Conservation (phyloP, 2,113 vertebrate species). For the Heloderma charlesbogerti region DNA sequence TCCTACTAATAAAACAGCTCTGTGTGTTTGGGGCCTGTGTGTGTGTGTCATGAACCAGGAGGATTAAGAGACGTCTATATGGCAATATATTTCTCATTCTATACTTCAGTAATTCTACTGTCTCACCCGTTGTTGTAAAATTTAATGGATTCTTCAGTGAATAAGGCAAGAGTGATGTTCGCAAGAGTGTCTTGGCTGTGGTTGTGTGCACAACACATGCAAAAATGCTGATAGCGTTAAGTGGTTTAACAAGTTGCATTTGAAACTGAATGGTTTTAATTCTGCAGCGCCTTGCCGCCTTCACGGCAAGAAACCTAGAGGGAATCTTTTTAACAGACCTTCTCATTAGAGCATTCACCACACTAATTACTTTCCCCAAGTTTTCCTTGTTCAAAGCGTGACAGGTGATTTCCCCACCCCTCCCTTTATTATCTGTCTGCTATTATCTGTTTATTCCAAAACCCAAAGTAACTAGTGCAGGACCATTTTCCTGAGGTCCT, state of each 20-base stretch:
- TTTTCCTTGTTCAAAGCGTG: background rate
- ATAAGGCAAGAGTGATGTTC: background rate
- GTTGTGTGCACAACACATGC: background rate
- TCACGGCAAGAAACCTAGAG: background rate
- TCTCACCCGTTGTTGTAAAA: background rate
- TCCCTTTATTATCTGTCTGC: background rate
- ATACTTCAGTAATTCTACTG: background rate
- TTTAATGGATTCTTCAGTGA: background rate
- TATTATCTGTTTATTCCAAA: background rate
- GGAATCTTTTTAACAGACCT: background rate
- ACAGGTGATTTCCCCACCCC: background rate
- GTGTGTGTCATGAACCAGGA: background rate
- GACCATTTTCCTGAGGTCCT: background rate
- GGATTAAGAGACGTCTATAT: background rate
- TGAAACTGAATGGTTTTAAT: conserved; percentile 8
- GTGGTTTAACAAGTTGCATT: conserved; percentile 5
- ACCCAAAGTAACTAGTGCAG: background rate
- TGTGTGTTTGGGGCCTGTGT: background rate
- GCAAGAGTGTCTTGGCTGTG: background rate
- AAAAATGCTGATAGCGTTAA: background rate
- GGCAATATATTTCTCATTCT: background rate
- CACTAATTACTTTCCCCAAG: conserved; percentile 8
- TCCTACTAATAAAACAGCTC: background rate
- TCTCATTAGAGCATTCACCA: conserved; percentile 9
- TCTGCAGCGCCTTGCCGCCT: background rate